Evolutionary conservation across 2,797 vertebrate genomes (phyloP).

Genomic region (Pseudochromis fuscus): DNA sequence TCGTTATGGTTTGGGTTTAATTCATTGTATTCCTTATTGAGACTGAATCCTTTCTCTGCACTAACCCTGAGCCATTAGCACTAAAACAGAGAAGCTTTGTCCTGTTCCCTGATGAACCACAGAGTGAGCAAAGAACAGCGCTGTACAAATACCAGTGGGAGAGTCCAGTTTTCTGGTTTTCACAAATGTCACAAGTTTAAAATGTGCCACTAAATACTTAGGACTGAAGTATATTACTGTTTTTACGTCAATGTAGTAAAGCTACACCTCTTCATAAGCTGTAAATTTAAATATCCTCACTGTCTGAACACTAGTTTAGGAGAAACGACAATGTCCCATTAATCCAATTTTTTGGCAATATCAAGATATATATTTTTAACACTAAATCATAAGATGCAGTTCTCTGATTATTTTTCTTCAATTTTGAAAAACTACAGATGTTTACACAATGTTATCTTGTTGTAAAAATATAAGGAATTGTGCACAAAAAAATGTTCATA

Average conservation of each 20-base stretch:
- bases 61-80: conserved; percentile 19
- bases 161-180: conserved; percentile 5
- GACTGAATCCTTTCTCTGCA: conserved; percentile 27
- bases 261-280: not conserved
- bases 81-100: conserved; percentile 65
- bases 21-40: conserved; percentile 19
- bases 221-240: not conserved
- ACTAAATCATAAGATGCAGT: too few species aligned
- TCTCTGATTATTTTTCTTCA: too few species aligned
- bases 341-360: too few species aligned
- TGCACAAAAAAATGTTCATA: too few species aligned
- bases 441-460: too few species aligned
- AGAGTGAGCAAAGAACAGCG: conserved; percentile 26
- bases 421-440: too few species aligned
- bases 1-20: conserved; percentile 10
- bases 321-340: too few species aligned
- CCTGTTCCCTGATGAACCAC: conserved; percentile 37
- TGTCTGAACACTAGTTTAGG: too few species aligned
- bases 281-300: too few species aligned
- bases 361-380: too few species aligned
- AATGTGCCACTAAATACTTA: not conserved
- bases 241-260: not conserved
- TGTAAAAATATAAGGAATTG: too few species aligned
- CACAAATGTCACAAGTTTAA: not conserved
- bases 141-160: not conserved